Conservation (phyloP, 2,888 invertebrate genomes). For the Dorcus parallelipipedus region DNA sequence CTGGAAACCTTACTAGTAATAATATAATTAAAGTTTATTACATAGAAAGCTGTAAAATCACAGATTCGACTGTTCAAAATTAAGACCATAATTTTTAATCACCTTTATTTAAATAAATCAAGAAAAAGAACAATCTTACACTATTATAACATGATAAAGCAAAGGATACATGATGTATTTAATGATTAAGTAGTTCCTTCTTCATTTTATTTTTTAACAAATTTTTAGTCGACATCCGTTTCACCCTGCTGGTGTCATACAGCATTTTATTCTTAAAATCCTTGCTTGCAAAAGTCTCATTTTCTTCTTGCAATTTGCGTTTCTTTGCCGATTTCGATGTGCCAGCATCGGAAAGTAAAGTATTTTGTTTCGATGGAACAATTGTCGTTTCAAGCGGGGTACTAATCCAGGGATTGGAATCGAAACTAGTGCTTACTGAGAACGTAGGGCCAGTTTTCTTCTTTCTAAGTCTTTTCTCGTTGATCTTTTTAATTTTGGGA, state of each 20-base stretch:
- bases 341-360: background rate
- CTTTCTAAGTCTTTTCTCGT: background rate
- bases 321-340: conserved; percentile 9
- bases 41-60: no score
- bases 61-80: no score
- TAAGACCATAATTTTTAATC: no score
- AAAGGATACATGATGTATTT: no score
- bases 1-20: no score
- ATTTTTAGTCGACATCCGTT: conserved; percentile 31
- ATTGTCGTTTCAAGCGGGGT: conserved; percentile 6
- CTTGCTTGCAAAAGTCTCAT: conserved; percentile 24
- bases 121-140: no score
- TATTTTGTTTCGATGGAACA: conserved; percentile 14
- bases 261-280: conserved; percentile 42
- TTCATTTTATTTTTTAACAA: conserved; percentile 32
- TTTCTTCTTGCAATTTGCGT: background rate
- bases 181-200: background rate
- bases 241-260: conserved; percentile 32
- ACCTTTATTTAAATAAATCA: no score
- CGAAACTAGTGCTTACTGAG: no score
- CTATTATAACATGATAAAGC: no score
- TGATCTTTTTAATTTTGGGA: background rate
- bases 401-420: conserved; percentile 13
- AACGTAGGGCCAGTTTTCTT: no score
- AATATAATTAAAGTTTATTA: no score